A percentile compares a stretch with the other conserved stretches of the same genome.
phyloP scores from a whole-genome alignment of 2,888 invertebrate genomes.

The Bedellia somnulentella region DNA sequence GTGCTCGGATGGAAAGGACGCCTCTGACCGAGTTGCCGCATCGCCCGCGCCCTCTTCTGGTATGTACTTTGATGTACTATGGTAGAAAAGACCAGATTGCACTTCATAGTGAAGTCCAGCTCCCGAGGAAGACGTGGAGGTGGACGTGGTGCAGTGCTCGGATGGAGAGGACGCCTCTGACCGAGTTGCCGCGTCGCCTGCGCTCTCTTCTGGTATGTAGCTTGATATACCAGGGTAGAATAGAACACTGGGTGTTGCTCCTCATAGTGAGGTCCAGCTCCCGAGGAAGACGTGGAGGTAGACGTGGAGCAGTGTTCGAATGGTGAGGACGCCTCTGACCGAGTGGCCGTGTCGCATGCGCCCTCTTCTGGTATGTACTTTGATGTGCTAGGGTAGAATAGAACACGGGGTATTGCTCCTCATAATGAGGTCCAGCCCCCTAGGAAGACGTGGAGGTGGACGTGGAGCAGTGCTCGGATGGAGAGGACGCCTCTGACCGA shows the following conservation, averaged over 20 bases:
- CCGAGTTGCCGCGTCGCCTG: slow-evolving; percentile 41
- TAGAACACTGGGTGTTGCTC: neutral
- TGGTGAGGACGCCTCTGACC: slow-evolving; percentile 63
- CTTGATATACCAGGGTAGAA: slow-evolving; percentile 13
- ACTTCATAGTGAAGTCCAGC: slow-evolving; percentile 21
- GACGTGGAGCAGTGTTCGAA: slow-evolving; percentile 74
- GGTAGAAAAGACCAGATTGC: neutral
- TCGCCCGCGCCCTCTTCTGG: slow-evolving; percentile 54
- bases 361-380: slow-evolving; percentile 40
- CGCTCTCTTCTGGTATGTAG: slow-evolving; percentile 46
- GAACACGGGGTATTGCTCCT: neutral
- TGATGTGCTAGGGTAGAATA: slow-evolving; percentile 13
- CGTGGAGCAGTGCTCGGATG: slow-evolving; percentile 71
- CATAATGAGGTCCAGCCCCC: slow-evolving; percentile 26
- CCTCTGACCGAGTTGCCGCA: slow-evolving; percentile 50
- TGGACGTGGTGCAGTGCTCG: slow-evolving; percentile 72
- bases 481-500: slow-evolving; percentile 62
- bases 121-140: slow-evolving; percentile 68
- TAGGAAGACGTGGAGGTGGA: slow-evolving; percentile 72
- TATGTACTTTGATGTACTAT: slow-evolving; percentile 16
- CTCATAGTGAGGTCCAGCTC: slow-evolving; percentile 24
- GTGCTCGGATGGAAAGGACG: slow-evolving; percentile 68
- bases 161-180: slow-evolving; percentile 66
- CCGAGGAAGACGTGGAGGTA: slow-evolving; percentile 69
- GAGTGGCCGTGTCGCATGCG: slow-evolving; percentile 42